A percentile compares a stretch with the other conserved stretches of the same genome.
Evolutionary conservation across 2,113 vertebrate genomes (phyloP).

Genomic region (Psephotus haematonotus): DNA sequence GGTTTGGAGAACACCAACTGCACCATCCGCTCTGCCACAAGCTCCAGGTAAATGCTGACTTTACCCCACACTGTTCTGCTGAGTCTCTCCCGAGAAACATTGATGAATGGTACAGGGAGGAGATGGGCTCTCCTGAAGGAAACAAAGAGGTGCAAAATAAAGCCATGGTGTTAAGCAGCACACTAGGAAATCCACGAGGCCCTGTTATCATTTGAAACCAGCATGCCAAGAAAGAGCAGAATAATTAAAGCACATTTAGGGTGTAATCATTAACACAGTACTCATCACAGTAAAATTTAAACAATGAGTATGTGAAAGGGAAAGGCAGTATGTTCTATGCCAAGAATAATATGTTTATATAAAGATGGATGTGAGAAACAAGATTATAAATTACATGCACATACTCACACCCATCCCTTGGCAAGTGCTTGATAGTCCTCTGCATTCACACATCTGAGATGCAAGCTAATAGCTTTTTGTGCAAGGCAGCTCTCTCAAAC

Average conservation of each 20-base stretch:
- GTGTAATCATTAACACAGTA: not conserved
- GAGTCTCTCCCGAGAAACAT: not conserved
- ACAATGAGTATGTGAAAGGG: not conserved
- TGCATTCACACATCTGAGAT: not conserved
- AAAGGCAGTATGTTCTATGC: not conserved
- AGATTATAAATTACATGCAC: not conserved
- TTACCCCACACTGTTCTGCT: not conserved
- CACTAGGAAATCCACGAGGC: not conserved
- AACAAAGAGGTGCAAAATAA: not conserved
- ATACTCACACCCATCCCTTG: not conserved
- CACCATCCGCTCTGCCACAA: not conserved
- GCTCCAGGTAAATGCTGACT: not conserved
- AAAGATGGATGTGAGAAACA: not conserved
- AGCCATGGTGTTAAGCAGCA: not conserved
- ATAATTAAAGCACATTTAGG: not conserved
- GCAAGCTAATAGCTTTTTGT: not conserved
- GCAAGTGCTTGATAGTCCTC: not conserved
- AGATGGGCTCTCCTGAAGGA: not conserved
- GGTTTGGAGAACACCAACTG: not conserved
- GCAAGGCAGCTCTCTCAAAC: not conserved
- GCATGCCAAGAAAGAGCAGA: not conserved
- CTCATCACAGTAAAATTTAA: not conserved
- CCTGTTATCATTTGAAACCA: not conserved
- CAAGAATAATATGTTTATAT: not conserved
- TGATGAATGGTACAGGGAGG: fast-evolving